These are phyloP conservation scores for Sympetrum striolatum DNA, from an alignment of 2,888 invertebrate species.

Conservation along the genomic window DNA sequence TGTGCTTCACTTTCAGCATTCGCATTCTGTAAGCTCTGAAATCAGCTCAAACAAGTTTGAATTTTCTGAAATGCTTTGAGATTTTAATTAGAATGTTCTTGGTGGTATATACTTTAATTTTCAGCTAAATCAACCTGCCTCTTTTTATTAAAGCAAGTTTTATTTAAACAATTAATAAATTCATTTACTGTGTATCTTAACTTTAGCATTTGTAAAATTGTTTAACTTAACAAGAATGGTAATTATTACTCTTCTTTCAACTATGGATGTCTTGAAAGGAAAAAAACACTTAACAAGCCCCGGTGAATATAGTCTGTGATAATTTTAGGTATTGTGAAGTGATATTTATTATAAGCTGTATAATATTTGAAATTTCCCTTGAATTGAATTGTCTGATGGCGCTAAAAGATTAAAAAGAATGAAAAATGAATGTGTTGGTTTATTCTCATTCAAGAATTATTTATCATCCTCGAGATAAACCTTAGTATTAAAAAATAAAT, in stretches of 20 bases:
- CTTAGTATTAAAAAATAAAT: no score
- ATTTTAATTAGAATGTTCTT: constrained; percentile 16
- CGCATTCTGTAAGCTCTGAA: background rate
- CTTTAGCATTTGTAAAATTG: constrained; percentile 23
- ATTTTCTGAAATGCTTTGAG: constrained; percentile 1
- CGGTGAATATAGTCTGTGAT: constrained; percentile 42
- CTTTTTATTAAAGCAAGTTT: background rate
- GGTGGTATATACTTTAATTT: constrained; percentile 25
- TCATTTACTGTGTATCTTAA: constrained; percentile 7
- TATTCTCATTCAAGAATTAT: no score
- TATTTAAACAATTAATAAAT: background rate
- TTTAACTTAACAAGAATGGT: constrained; percentile 29
- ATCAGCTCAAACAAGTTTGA: background rate
- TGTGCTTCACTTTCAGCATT: background rate
- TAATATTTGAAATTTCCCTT: constrained; percentile 24
- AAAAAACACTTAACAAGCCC: constrained; percentile 40
- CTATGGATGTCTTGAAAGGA: background rate
- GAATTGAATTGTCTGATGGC: constrained; percentile 41
- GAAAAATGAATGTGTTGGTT: no score
- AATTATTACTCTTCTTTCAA: constrained; percentile 10
- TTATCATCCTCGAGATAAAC: no score
- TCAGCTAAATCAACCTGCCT: constrained; percentile 1
- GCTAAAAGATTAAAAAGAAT: constrained; percentile 26
- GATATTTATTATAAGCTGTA: constrained; percentile 37
- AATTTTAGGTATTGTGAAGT: constrained; percentile 43